Base-by-base conservation (phyloP, 64 coral and sea anemone genomes). In the Porites australiensis region DNA sequence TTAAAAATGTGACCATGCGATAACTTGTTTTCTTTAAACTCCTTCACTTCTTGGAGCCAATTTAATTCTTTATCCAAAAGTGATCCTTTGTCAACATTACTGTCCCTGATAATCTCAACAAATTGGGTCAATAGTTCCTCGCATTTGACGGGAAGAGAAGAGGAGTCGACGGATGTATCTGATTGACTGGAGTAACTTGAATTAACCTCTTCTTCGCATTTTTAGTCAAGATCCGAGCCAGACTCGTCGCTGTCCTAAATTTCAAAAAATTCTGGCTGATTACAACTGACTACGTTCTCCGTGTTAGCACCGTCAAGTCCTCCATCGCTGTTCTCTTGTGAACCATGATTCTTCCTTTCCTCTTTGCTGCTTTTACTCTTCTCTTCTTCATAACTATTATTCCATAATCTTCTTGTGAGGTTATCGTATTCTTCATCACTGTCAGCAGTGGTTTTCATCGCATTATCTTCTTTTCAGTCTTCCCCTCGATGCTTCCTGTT, bases 11-110 rank as follows among this genome's bases (percentile, higher is more conserved):
- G 61, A 51, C 88, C 88, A 47, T 90, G 44, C 19, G 44, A 61
- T 65, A 89, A 19, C 53, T 54, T 79, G n/a, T 79, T 69, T 47
- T 90, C 60, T 78, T 89, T 89, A 51, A 79, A 89, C 52, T 57
- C 37, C 54, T 80, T 80, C 23, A 90, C 76, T 7, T 50, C 15
- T 54, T 58, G 2, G 6, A 13, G 8, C 76, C 88, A 90, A 58
- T 60, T 22, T 6, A 37, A 19, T 43, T 90, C 65, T 6, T 1
- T 2, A 37, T 90, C 76, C 21, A 90, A 44, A 46, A 90, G 70
- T 50, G 64, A 80, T 27, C 61, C 66, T 19, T 88, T 45, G 8
- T 74, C 70, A 46, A 75, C 60, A 13, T 90, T 79, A 50, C 53
- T 54, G 79, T 62, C 57, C 20, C 78, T 58, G 5, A 82, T 44